Evolutionary conservation across 2,113 vertebrate genomes (phyloP).

Genomic region (Erythrocercus mccallii): DNA sequence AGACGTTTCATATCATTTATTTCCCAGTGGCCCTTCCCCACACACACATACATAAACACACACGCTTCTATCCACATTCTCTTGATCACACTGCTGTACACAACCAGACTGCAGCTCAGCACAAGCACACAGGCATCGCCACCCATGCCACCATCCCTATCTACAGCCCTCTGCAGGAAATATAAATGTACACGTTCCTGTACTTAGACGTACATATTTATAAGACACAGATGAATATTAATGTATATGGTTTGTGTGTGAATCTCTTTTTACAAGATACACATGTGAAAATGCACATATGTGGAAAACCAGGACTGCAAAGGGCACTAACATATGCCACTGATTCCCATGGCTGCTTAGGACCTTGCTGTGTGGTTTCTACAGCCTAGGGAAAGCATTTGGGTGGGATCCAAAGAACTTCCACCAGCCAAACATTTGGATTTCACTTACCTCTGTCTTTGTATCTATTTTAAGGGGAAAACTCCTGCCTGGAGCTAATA

Average conservation of each 20-base stretch:
- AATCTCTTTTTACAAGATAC: not conserved
- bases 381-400: not conserved
- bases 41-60: conserved; percentile 25
- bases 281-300: not conserved
- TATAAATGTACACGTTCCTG: accelerated
- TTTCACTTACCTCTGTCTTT: not conserved
- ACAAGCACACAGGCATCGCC: not conserved
- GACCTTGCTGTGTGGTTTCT: not conserved
- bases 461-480: not conserved
- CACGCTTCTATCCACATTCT: not conserved
- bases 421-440: not conserved
- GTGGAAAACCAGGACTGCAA: not conserved
- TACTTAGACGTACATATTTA: accelerated
- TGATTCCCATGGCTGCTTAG: not conserved
- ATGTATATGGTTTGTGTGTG: not conserved
- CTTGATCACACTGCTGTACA: not conserved
- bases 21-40: conserved; percentile 41
- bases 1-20: conserved; percentile 35
- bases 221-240: not conserved
- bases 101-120: not conserved
- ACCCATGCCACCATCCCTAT: not conserved
- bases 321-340: not conserved
- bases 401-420: not conserved
- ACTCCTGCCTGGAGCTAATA: not conserved
- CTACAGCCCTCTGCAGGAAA: not conserved